phyloP scores from a whole-genome alignment of 2,113 vertebrate species.

The Chloropsis cyanopogon region DNA sequence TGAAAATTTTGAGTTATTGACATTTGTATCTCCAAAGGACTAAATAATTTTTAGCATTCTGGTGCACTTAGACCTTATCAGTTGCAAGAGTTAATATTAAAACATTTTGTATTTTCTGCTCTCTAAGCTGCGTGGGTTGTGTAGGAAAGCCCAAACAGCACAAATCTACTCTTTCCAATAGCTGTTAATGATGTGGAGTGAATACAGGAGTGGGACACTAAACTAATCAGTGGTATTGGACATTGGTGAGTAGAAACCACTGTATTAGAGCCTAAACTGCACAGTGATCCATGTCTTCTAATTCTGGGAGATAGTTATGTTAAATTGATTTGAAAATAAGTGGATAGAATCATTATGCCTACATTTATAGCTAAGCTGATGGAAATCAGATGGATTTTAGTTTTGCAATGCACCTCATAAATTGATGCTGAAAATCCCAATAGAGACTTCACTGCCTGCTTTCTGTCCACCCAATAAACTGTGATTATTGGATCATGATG shows the following conservation, averaged over 20 bases:
- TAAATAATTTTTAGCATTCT: background rate
- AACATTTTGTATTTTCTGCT: background rate
- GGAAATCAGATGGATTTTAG: slow-evolving; percentile 55
- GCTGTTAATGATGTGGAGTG: background rate
- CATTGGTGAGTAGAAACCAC: slow-evolving; percentile 10
- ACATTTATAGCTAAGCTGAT: slow-evolving; percentile 42
- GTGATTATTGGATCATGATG: slow-evolving; percentile 56
- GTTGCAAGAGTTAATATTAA: background rate
- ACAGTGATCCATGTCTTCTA: slow-evolving; percentile 49
- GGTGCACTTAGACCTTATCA: background rate
- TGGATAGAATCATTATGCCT: slow-evolving; percentile 43
- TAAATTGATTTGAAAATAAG: slow-evolving; percentile 63
- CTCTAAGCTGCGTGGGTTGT: background rate
- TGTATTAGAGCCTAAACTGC: slow-evolving; percentile 38
- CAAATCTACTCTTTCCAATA: background rate
- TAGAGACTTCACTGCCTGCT: slow-evolving; percentile 7
- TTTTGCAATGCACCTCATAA: slow-evolving; percentile 34
- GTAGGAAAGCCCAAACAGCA: background rate
- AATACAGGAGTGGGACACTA: background rate
- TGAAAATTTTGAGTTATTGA: background rate
- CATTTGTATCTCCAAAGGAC: background rate
- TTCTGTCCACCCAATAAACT: slow-evolving; percentile 46
- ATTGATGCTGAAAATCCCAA: slow-evolving; percentile 30
- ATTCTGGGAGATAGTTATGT: slow-evolving; percentile 43
- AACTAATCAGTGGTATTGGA: slow-evolving; percentile 33